Percentiles rank a stretch among this genome's conserved stretches.
Conservation (phyloP, 2,888 invertebrate species). For the Leptinotarsa peninsularis region DNA sequence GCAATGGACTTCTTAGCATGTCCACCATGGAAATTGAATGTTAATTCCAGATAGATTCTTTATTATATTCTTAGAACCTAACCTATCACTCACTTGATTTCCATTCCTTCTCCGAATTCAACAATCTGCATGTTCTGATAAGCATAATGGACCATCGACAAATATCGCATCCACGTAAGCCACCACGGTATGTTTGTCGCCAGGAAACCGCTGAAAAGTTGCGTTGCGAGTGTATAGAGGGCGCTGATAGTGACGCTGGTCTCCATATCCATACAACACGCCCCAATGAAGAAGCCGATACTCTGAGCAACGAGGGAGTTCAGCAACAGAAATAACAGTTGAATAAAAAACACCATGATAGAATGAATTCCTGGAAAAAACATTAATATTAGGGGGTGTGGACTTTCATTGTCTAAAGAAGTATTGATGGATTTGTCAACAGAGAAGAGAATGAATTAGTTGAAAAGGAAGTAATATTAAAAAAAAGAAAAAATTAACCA, state of each 20-base stretch:
- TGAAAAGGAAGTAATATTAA: too few species aligned
- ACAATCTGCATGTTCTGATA: conserved; percentile 85
- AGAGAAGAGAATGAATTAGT: too few species aligned
- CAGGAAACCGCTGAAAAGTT: conserved; percentile 81
- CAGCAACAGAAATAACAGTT: conserved; percentile 76
- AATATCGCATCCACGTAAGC: conserved; percentile 80
- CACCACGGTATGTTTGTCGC: conserved; percentile 80
- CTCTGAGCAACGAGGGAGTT: conserved; percentile 83
- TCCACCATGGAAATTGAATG: too few species aligned
- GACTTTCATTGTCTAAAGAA: conserved; percentile 17
- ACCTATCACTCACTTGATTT: conserved; percentile 69
- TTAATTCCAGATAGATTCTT: too few species aligned
- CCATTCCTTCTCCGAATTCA: conserved; percentile 80
- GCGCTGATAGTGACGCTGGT: conserved; percentile 83
- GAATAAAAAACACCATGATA: conserved; percentile 75
- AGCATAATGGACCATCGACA: conserved; percentile 83
- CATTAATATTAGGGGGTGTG: too few species aligned
- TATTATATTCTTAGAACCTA: too few species aligned
- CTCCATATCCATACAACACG: conserved; percentile 81
- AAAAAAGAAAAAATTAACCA: too few species aligned
- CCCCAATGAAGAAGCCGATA: conserved; percentile 83
- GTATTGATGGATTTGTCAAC: conserved; percentile 20
- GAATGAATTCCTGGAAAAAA: conserved; percentile 68
- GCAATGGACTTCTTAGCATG: too few species aligned
- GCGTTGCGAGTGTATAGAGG: conserved; percentile 80